Percentiles rank a stretch among this genome's conserved stretches.
These are phyloP conservation scores for Melanargia galathea DNA, from an alignment of 2,888 invertebrate species.

Conservation along the genomic window DNA sequence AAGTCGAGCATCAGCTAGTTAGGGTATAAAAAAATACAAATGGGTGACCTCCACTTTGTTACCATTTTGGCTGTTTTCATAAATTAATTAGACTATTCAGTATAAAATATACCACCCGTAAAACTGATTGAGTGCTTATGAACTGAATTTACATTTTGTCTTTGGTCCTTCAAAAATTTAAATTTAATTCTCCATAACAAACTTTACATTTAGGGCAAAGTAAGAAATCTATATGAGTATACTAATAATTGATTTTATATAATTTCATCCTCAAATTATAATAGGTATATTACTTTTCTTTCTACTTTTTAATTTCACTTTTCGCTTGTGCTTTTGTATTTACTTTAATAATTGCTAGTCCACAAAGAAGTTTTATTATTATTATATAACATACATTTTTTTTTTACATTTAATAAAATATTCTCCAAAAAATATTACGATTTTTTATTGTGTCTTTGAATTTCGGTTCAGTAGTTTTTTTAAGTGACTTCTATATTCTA, in stretches of 20 bases:
- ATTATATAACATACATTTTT: neutral
- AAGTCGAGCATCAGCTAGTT: no score
- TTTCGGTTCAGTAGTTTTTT: conserved; percentile 31
- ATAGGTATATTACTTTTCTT: neutral
- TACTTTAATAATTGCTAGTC: neutral
- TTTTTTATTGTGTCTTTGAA: neutral
- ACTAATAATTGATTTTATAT: conserved; percentile 17
- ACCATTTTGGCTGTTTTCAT: no score
- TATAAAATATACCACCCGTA: conserved; percentile 1
- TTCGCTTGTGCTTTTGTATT: conserved; percentile 8
- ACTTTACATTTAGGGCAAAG: neutral
- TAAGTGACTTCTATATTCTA: conserved; percentile 7
- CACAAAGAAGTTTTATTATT: conserved; percentile 24
- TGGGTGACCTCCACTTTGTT: no score
- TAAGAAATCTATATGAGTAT: neutral
- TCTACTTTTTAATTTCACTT: neutral
- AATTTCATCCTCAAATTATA: conserved; percentile 4
- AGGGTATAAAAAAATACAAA: no score
- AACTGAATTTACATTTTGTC: conserved; percentile 4
- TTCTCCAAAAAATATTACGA: neutral
- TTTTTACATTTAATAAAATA: neutral
- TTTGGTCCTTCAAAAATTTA: neutral
- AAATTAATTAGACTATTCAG: neutral
- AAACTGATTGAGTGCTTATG: neutral
- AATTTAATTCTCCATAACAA: neutral